These are phyloP conservation scores for Pseudolaguvia tuberculata DNA, from an alignment of 2,113 vertebrate genomes.

Conservation along the genomic window DNA sequence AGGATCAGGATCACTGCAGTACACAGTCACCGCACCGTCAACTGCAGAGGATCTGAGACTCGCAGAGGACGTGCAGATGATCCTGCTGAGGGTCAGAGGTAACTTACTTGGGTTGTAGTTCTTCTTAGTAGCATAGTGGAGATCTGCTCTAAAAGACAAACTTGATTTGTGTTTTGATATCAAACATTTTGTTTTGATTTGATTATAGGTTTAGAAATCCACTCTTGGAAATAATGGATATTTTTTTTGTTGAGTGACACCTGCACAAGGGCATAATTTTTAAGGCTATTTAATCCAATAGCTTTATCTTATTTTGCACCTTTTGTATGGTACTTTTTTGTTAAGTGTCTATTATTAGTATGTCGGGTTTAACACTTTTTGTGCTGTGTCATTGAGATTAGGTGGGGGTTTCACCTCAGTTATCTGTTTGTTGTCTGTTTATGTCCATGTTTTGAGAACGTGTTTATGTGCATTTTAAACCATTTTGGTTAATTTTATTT, in stretches of 20 bases:
- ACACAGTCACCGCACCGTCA: background rate
- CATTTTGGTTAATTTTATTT: background rate
- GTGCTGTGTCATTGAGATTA: background rate
- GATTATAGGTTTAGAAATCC: background rate
- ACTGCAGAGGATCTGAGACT: constrained; percentile 21
- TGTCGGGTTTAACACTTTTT: background rate
- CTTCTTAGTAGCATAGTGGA: background rate
- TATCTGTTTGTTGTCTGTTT: background rate
- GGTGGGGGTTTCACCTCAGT: background rate
- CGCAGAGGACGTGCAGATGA: constrained; percentile 17
- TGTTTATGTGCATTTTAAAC: background rate
- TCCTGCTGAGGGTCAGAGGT: constrained; percentile 17
- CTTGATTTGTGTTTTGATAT: background rate
- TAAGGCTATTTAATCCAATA: too few species aligned
- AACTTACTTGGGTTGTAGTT: constrained; percentile 48
- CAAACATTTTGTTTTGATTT: background rate
- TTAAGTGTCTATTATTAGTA: background rate
- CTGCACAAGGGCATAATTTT: background rate
- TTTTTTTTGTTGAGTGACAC: background rate
- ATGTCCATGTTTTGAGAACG: background rate
- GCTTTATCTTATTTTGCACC: background rate
- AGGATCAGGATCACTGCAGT: constrained; percentile 39
- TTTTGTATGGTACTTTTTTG: background rate
- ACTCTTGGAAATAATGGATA: background rate
- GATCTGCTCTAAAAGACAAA: background rate